Conservation (phyloP, 2,888 invertebrate genomes). For the Cepaea hortensis region DNA sequence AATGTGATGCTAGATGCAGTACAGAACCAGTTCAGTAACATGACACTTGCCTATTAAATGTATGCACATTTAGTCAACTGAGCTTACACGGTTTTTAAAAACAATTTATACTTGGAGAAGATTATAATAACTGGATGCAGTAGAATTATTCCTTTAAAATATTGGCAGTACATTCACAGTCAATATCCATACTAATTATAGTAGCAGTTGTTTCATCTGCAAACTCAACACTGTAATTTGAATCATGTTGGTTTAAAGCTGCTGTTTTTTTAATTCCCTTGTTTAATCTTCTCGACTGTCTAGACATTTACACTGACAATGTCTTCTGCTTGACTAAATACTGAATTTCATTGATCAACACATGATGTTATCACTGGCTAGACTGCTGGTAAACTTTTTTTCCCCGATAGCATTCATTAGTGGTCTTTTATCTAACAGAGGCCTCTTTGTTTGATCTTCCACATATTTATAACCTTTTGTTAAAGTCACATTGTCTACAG, state of each 20-base stretch:
- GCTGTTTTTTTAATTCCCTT: neutral
- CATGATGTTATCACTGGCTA: neutral
- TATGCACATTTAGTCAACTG: too few relatives aligned
- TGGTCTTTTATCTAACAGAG: neutral
- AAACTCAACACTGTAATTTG: neutral
- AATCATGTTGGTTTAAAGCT: slow-evolving; percentile 7
- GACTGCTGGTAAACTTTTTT: slow-evolving; percentile 20
- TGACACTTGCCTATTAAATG: too few relatives aligned
- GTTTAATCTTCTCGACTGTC: neutral
- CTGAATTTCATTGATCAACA: neutral
- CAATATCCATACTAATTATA: neutral
- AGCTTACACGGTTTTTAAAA: too few relatives aligned
- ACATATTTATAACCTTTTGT: neutral
- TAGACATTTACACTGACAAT: neutral
- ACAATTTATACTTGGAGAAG: too few relatives aligned
- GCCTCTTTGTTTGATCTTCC: slow-evolving; percentile 23
- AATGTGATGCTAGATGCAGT: too few relatives aligned
- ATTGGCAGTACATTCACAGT: too few relatives aligned
- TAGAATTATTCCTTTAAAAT: too few relatives aligned
- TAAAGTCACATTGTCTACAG: neutral
- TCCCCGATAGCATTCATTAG: neutral
- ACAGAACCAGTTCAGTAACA: too few relatives aligned
- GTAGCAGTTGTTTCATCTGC: neutral
- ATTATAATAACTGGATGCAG: too few relatives aligned
- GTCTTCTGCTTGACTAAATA: too few relatives aligned